A percentile compares a stretch with the other conserved stretches of the same genome.
Conservation (phyloP, 2,113 vertebrate species). For the Austrofundulus limnaeus region DNA sequence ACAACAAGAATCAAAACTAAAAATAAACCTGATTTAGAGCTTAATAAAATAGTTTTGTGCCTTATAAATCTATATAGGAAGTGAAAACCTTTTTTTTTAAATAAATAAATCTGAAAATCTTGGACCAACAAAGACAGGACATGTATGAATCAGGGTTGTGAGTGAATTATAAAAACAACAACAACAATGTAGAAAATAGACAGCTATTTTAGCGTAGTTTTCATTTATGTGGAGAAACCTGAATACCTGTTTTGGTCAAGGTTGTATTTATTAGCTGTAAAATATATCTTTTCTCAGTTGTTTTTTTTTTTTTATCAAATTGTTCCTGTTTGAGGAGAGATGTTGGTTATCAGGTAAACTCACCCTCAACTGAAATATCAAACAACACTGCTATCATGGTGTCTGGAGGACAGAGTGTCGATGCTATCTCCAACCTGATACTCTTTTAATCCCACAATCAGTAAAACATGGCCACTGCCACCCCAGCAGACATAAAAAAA, state of each 20-base stretch:
- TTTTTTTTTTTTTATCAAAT: background rate
- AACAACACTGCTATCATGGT: conserved; percentile 4
- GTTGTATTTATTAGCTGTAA: background rate
- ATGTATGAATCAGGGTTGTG: too few species aligned
- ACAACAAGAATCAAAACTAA: background rate
- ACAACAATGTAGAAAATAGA: too few species aligned
- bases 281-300: background rate
- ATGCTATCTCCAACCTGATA: conserved; percentile 31
- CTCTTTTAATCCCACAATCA: conserved; percentile 61
- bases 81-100: too few species aligned
- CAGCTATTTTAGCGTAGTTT: too few species aligned
- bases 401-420: conserved; percentile 23
- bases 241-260: too few species aligned
- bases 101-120: too few species aligned
- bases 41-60: too few species aligned
- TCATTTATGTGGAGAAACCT: too few species aligned
- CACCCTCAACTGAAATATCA: conserved; percentile 8
- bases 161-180: too few species aligned
- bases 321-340: background rate
- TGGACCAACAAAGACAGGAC: too few species aligned
- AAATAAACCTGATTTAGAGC: background rate
- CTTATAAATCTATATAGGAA: too few species aligned
- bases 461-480: conserved; percentile 44
- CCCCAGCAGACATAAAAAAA: conserved; percentile 34
- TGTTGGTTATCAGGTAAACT: conserved; percentile 16